These are phyloP conservation scores for Bubo blakistoni DNA, from an alignment of 2,113 vertebrate species.

Conservation along the genomic window DNA sequence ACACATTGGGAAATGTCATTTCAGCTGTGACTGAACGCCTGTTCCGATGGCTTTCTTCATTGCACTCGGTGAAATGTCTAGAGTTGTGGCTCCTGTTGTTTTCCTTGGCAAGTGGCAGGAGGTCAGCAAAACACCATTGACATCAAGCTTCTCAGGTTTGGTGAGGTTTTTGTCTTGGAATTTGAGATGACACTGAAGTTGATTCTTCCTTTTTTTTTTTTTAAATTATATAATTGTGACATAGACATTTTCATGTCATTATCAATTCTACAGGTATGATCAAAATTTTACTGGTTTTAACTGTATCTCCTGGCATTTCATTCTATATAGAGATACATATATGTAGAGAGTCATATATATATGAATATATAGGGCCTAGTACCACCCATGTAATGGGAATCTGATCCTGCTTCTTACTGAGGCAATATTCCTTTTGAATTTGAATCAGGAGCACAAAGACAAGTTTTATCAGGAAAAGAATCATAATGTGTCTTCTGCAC, in stretches of 20 bases:
- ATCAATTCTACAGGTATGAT: not conserved
- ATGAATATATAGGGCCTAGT: not conserved
- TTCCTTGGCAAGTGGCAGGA: not conserved
- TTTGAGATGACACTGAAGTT: not conserved
- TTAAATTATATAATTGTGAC: not conserved
- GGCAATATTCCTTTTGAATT: not conserved
- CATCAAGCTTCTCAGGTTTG: not conserved
- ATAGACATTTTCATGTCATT: not conserved
- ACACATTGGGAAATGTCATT: not conserved
- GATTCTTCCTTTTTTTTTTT: not conserved
- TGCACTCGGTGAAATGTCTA: not conserved
- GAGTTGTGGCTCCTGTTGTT: not conserved
- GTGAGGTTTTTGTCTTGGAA: not conserved
- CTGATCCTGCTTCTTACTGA: not conserved
- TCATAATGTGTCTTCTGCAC: not conserved
- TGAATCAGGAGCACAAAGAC: not conserved
- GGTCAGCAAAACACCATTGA: not conserved
- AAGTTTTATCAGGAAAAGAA: not conserved
- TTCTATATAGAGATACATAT: not conserved
- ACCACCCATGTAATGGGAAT: not conserved
- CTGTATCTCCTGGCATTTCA: not conserved
- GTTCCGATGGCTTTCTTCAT: not conserved
- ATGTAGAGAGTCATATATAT: accelerated
- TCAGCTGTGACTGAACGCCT: not conserved
- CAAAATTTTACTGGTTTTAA: not conserved